These are phyloP conservation scores for Ramazzottius varieornatus DNA, from an alignment of 2,888 invertebrate species.

Conservation along the genomic window DNA sequence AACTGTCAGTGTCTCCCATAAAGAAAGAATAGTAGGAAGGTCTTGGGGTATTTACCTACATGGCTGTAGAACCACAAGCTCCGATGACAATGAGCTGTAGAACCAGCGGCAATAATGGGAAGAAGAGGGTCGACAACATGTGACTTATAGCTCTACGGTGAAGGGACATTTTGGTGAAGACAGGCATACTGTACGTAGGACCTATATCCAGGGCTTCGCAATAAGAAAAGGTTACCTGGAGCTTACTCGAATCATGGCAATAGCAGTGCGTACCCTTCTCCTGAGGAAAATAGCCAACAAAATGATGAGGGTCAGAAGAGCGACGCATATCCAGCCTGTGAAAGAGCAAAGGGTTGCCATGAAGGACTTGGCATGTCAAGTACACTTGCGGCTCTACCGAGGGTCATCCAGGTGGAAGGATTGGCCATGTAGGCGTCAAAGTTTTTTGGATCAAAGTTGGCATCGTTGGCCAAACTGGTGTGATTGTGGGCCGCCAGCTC, in stretches of 20 bases:
- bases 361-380: too few relatives aligned
- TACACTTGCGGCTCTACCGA: too few relatives aligned
- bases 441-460: too few relatives aligned
- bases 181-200: neutral
- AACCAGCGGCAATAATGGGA: constrained; percentile 27
- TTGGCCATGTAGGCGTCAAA: too few relatives aligned
- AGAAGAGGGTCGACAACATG: constrained; percentile 27
- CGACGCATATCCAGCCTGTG: neutral
- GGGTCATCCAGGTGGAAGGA: too few relatives aligned
- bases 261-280: neutral
- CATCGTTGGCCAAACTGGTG: too few relatives aligned
- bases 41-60: neutral
- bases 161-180: constrained; percentile 6
- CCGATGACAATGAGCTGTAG: constrained; percentile 22
- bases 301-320: neutral
- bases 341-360: too few relatives aligned
- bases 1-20: too few relatives aligned
- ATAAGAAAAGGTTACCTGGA: neutral
- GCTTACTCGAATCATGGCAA: neutral
- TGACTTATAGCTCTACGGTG: constrained; percentile 24
- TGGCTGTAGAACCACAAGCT: neutral
- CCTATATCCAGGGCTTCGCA: neutral
- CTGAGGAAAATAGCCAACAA: neutral
- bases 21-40: too few relatives aligned
- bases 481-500: too few relatives aligned